Base-by-base conservation (phyloP, 2,113 vertebrate genomes). In the Dipodomys stephensi region DNA sequence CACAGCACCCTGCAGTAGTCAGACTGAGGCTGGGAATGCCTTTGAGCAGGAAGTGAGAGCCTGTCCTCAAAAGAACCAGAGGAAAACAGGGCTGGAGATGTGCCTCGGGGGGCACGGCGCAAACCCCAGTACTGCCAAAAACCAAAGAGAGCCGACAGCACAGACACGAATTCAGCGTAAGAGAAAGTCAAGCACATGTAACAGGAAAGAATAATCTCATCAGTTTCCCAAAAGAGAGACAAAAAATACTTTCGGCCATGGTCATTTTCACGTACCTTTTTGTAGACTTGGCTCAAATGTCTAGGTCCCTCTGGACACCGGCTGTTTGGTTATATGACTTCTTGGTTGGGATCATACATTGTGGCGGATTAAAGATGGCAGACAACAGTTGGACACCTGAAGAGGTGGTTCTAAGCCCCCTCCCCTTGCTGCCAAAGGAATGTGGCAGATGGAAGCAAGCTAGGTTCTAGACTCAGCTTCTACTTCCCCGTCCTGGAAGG, bases 141-240 rank as follows among this genome's bases (percentile, higher is more conserved):
- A 16, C 16, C 4, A 57, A 35, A 62, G 25, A 73, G 27, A 30
- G 1, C 35, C 7, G 13, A 2, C 4, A 12, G 11, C 13, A 4
- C 4, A 11, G 39, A 44, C 35, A 22, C 1, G 13, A 27, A 30
- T 53, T 18, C 39, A 5, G 49, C 90, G 46, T 16, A 72, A n/a
- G 1, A 64, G 35, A 30, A 57, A 57, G 11, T 20, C 1, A 78
- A 57, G 79, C 46, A 16, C 13, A 23, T 44, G 57, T 20, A 64
- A 46, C 28, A 49, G 83, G 39, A 18, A 71, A 82, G 81, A 71
- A 73, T 46, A 80, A 64, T 91, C 7, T 60, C 39, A 65, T 78
- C 79, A 71, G 88, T 81, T 94, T 88, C 74, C 39, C 64, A 92
- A 84, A 64, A 35, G 32, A 93, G 69, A 39, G 35, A 1, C 46